These are phyloP conservation scores for Microctonus hyperodae DNA, from an alignment of 2,888 invertebrate species.

Conservation along the genomic window DNA sequence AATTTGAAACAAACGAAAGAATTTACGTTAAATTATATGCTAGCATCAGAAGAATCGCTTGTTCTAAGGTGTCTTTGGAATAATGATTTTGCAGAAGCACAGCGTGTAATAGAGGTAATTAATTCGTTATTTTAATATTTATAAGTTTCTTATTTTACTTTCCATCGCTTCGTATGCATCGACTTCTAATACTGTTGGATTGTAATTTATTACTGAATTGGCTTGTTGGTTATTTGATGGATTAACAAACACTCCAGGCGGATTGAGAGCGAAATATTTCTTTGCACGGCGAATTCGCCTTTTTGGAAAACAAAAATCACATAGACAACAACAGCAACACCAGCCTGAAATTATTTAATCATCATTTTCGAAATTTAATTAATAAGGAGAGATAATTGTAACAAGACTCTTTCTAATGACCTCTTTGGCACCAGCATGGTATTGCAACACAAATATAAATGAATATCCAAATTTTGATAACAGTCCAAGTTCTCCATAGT, in stretches of 20 bases:
- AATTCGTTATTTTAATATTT: conserved; percentile 35
- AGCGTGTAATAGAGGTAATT: conserved; percentile 80
- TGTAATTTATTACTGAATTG: conserved; percentile 60
- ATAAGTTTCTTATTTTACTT: conserved; percentile 67
- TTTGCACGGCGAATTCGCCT: conserved; percentile 67
- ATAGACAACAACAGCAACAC: conserved; percentile 69
- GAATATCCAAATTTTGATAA: conserved; percentile 62
- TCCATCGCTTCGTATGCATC: conserved; percentile 68
- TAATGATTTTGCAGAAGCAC: conserved; percentile 76
- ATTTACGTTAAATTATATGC: conserved; percentile 73
- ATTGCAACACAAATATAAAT: conserved; percentile 64
- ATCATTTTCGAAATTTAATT: conserved; percentile 2
- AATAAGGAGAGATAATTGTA: neutral
- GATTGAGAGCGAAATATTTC: conserved; percentile 66
- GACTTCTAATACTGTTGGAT: conserved; percentile 67
- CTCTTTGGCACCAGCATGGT: conserved; percentile 66
- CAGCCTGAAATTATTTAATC: conserved; percentile 64
- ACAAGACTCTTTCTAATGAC: conserved; percentile 44
- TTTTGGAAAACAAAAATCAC: conserved; percentile 68
- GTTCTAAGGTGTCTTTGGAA: conserved; percentile 79
- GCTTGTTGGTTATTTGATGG: conserved; percentile 19
- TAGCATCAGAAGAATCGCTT: conserved; percentile 77
- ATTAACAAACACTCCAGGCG: conserved; percentile 66
- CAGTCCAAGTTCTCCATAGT: conserved; percentile 52
- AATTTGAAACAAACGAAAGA: conserved; percentile 46